Evolutionary conservation across 1,140 invertebrate species (phyloP), one percentile per base, ranked within the genome.

Genomic region (Spodoptera litura): DNA sequence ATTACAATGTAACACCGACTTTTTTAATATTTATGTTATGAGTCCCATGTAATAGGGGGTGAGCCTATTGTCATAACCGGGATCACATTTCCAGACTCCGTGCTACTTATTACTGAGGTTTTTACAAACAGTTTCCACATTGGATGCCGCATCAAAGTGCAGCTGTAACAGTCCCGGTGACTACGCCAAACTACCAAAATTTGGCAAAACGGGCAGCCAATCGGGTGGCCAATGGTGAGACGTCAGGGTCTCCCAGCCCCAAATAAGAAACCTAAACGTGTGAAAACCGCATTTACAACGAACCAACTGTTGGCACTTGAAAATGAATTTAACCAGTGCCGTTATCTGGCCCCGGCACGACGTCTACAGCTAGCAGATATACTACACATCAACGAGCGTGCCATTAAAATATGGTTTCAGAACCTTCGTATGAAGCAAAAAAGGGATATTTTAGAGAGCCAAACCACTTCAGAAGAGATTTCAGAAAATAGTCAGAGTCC

Each of bases 361-460:
- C 89, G 91, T 49, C 82, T 56, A 35, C 80, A 91, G n/a, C 78
- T 94, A 6, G 78, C 91, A 8, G 55, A 86, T 9, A 68, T 20
- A 31, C 53, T 94, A 8, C 81, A 83, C 4, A 86, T 93, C 13
- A 78, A 70, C 9, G 87, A 92, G n/a, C 90, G 84, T 75, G 85
- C 80, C 55, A 84, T 93, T 51, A 93, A 92, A 72, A 76, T 91
- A 13, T 93, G 92, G 92, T 93, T 93, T 58, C 91, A 92, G 55
- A 93, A 93, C 58, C 83, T 89, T 75, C 85, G 92, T 75, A 92
- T 91, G 90, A 93, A 89, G 58, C 85, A 92, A 11, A 93, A 93
- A 62, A 87, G 79, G 61, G 83, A 87, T 59, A 80, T 80, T 2
- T 87, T 79, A 4, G 88, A 44, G 9, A 44, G 6, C 38, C 38